Conservation (phyloP, 2,113 vertebrate genomes). For the Aspidoscelis tigris region DNA sequence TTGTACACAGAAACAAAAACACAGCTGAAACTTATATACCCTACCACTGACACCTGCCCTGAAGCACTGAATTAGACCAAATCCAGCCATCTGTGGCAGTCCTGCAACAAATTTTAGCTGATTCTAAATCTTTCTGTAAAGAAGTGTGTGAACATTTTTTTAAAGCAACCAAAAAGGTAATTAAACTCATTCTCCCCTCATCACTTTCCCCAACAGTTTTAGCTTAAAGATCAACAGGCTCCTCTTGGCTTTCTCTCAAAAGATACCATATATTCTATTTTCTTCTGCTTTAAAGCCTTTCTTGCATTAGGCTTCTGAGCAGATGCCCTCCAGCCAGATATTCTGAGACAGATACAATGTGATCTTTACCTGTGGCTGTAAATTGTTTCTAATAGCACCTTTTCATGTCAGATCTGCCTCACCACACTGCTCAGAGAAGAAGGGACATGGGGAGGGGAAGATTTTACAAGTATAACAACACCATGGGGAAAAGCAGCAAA, state of each 20-base stretch:
- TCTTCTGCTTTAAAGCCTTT: slow-evolving; percentile 48
- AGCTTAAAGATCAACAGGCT: slow-evolving; percentile 36
- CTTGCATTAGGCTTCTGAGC: slow-evolving; percentile 39
- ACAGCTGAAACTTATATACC: background rate
- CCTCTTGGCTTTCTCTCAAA: slow-evolving; percentile 34
- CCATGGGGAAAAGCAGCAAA: slow-evolving; percentile 29
- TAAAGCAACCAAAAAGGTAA: slow-evolving; percentile 21
- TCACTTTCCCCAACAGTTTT: background rate
- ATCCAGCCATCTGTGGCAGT: background rate
- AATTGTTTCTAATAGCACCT: slow-evolving; percentile 68
- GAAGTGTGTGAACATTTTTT: slow-evolving; percentile 21
- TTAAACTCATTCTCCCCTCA: slow-evolving; percentile 1
- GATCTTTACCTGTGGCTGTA: slow-evolving; percentile 65
- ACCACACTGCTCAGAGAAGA: slow-evolving; percentile 53
- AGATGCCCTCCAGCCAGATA: slow-evolving; percentile 48
- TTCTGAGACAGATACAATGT: slow-evolving; percentile 57
- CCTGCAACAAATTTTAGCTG: slow-evolving; percentile 13
- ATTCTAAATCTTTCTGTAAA: slow-evolving; percentile 16
- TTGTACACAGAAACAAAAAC: background rate
- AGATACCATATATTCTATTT: slow-evolving; percentile 15
- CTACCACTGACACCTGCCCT: background rate
- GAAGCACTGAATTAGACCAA: background rate
- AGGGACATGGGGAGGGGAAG: slow-evolving; percentile 30
- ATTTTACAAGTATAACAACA: slow-evolving; percentile 60
- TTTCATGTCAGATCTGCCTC: slow-evolving; percentile 64